Percentiles rank a stretch among this genome's conserved stretches.
These are phyloP conservation scores for Chironomus riparius DNA, from an alignment of 2,888 invertebrate species.

Conservation along the genomic window DNA sequence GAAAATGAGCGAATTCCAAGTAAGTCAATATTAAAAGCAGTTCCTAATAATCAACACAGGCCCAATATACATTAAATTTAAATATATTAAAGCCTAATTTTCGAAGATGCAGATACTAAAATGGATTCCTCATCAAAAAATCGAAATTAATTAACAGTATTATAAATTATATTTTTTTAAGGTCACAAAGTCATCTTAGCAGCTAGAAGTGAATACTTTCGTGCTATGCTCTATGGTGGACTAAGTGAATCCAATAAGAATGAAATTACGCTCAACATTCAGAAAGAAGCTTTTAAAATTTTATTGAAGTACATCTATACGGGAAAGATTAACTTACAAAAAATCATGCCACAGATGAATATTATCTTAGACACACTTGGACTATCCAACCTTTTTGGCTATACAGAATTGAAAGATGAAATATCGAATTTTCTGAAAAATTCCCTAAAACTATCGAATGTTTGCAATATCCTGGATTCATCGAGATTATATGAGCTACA, in stretches of 20 bases:
- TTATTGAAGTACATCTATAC: conserved; percentile 93
- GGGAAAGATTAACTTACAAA: conserved; percentile 44
- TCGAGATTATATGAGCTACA: conserved; percentile 60
- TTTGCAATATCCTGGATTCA: conserved; percentile 90
- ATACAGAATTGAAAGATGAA: conserved; percentile 79
- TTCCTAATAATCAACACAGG: too few species aligned
- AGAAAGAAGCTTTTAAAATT: conserved; percentile 67
- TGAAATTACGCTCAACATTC: conserved; percentile 65
- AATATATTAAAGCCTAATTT: too few species aligned
- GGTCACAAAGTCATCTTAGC: conserved; percentile 69
- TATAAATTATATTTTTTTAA: too few species aligned
- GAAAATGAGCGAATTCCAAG: conserved; percentile 60
- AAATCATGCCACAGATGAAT: conserved; percentile 46
- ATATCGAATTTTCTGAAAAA: conserved; percentile 90
- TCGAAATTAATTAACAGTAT: too few species aligned
- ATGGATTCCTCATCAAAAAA: too few species aligned
- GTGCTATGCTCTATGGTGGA: conserved; percentile 73
- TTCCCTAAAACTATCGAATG: conserved; percentile 77
- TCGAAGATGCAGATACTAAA: too few species aligned
- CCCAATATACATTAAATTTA: too few species aligned
- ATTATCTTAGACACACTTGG: conserved; percentile 66
- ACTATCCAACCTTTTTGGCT: conserved; percentile 92
- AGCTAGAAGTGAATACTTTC: conserved; percentile 91
- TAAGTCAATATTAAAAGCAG: too few species aligned
- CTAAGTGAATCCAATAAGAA: conserved; percentile 63